Conservation (phyloP, 2,797 vertebrate species). For the Okamejei kenojei region DNA sequence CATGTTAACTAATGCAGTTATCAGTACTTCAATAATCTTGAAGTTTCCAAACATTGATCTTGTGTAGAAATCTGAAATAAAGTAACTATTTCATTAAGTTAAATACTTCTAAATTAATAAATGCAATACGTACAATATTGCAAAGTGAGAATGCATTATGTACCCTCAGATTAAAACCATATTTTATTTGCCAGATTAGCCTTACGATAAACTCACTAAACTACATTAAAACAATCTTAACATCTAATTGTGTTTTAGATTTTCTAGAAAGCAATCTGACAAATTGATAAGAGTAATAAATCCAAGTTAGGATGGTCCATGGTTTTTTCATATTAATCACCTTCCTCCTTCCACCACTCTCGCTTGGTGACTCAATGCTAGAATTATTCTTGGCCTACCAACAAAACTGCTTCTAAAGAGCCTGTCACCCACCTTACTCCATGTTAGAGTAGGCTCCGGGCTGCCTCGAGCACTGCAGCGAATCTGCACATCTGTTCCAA, state of each 20-base stretch:
- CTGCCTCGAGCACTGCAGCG: constrained; percentile 90
- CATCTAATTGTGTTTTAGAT: background rate
- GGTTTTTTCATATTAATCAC: background rate
- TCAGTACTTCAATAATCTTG: background rate
- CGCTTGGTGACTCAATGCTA: background rate
- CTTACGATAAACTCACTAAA: background rate
- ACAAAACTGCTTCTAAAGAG: background rate
- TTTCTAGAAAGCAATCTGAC: background rate
- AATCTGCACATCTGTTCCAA: constrained; percentile 86
- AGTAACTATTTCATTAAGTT: background rate
- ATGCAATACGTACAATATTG: background rate
- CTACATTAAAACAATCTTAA: background rate
- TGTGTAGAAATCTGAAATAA: background rate
- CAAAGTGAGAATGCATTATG: background rate
- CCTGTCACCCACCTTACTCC: constrained; percentile 82
- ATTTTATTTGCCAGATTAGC: background rate
- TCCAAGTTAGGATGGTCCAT: background rate
- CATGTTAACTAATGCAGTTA: background rate
- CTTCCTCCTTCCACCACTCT: background rate
- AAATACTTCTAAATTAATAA: background rate
- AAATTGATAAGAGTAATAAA: background rate
- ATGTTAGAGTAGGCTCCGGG: constrained; percentile 84
- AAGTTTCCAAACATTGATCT: too few species aligned
- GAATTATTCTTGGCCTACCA: background rate
- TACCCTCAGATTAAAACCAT: background rate